Evolutionary conservation across 92 coral and sea anemone species (phyloP), one percentile per base, ranked within the genome.

Genomic region (Phymanthus crucifer): DNA sequence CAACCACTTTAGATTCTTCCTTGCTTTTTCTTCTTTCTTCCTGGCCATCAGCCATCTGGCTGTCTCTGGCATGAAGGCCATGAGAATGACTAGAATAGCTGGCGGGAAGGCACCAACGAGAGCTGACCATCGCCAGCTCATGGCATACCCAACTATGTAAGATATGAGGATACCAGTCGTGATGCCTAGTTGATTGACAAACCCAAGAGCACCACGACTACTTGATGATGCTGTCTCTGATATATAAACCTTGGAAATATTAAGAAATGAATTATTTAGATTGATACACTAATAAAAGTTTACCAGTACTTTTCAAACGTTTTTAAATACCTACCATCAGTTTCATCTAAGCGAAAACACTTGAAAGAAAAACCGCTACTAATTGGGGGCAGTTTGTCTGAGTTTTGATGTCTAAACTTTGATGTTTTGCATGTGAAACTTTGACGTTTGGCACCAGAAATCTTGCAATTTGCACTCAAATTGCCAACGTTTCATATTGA

Each of bases 1-100:
- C 71, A 92, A 80, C 97, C 97, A 92, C 18, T 9, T 73, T 32
- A 92, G 78, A 5, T 90, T 81, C 75, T 78, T 48, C 32, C 84
- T 72, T 21, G 93, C 93, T 21, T 81, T 83, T 58, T 83, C 79
- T 6, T 89, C 93, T 50, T 84, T 92, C 81, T 75, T 79, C 21
- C 77, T 83, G 36, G 88, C 82, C 79, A 92, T 66, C 73, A 87
- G 89, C 97, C 97, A 92, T 21, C 97, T 84, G 10, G 93, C 97
- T 19, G 97, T 89, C 70, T 92, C 97, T 4, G 97, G 97, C 97
- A 89, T 89, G 46, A 92, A 84, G 2, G 69, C 27, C 97, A 92
- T 92, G 8, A 78, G 35, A 5, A 92, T n/a, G 1, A 88, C 83
- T 74, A 92, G 71, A 17, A 85, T 17, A 10, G 91, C 91, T 11